These are phyloP conservation scores for Clusia tigrina DNA, from an alignment of 2,888 invertebrate species.

Conservation along the genomic window DNA sequence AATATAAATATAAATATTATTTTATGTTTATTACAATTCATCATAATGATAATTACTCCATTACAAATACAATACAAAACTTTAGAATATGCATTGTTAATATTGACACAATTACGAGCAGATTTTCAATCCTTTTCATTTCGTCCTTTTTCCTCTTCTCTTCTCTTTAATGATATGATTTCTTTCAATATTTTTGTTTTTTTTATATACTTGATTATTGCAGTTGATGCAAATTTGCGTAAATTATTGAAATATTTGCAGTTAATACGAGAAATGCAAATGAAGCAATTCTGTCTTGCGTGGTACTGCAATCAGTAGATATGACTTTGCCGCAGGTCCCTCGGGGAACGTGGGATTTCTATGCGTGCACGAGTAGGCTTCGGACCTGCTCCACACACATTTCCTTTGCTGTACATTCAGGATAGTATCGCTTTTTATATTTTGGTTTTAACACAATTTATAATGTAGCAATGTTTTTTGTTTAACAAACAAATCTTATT, in stretches of 20 bases:
- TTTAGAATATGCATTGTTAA: not conserved
- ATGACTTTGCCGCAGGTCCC: no score
- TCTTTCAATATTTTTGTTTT: not conserved
- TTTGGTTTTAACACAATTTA: not conserved
- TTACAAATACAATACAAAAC: not conserved
- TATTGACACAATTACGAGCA: not conserved
- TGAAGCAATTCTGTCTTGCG: no score
- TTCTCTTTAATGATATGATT: not conserved
- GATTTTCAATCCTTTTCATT: not conserved
- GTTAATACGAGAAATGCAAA: no score
- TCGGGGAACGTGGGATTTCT: no score
- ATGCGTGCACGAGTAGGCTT: no score
- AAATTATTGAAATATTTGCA: no score
- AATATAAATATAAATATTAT: not conserved
- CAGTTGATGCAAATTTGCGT: not conserved
- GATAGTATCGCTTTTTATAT: not conserved
- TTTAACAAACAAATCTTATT: constrained; percentile 16
- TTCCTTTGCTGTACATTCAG: not conserved
- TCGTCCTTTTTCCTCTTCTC: not conserved
- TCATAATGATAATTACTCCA: not conserved
- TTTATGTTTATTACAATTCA: not conserved
- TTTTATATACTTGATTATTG: not conserved
- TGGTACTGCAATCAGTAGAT: no score
- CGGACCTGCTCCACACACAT: no score
- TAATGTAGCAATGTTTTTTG: not conserved